Evolutionary conservation across 2,888 invertebrate species (phyloP).

Genomic region (Drosophila gaucha): DNA sequence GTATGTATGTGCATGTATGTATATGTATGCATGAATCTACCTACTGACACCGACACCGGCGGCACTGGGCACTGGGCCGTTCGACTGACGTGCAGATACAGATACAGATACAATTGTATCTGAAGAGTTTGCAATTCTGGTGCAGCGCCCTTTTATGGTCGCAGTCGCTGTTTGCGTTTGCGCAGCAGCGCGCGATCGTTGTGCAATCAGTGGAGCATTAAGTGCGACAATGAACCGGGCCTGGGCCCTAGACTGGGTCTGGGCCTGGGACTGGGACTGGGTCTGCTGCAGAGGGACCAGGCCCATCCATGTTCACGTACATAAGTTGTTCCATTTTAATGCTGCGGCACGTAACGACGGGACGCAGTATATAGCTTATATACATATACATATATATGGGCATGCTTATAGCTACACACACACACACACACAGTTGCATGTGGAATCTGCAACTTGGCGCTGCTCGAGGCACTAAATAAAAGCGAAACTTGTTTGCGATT

Average conservation of each 20-base stretch:
- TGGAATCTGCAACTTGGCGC: slow-evolving; percentile 74
- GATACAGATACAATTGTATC: slow-evolving; percentile 72
- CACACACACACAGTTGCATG: slow-evolving; percentile 36
- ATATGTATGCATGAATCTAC: slow-evolving; percentile 47
- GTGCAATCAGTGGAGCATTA: slow-evolving; percentile 83
- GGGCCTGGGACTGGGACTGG: slow-evolving; percentile 10
- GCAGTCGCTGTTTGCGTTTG: slow-evolving; percentile 51
- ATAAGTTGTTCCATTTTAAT: slow-evolving; percentile 77
- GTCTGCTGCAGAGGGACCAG: slow-evolving; percentile 11
- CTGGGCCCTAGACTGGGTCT: slow-evolving; percentile 11
- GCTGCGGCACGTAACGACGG: slow-evolving; percentile 73
- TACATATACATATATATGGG: slow-evolving; percentile 24
- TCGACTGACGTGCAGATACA: slow-evolving; percentile 7
- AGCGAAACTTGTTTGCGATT: slow-evolving; percentile 77
- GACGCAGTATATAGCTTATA: slow-evolving; percentile 43
- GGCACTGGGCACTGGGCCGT: slow-evolving; percentile 16
- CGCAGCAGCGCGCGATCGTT: slow-evolving; percentile 68
- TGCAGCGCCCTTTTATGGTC: slow-evolving; percentile 60
- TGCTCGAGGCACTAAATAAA: slow-evolving; percentile 76
- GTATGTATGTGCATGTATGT: slow-evolving; percentile 1
- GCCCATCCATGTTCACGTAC: slow-evolving; percentile 32
- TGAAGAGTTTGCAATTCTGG: slow-evolving; percentile 27
- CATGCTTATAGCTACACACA: slow-evolving; percentile 12
- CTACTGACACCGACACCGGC: slow-evolving; percentile 70
- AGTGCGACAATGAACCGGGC: slow-evolving; percentile 51